phyloP scores from a whole-genome alignment of 1,140 invertebrate species.

The Oncopodura yosiiana region DNA sequence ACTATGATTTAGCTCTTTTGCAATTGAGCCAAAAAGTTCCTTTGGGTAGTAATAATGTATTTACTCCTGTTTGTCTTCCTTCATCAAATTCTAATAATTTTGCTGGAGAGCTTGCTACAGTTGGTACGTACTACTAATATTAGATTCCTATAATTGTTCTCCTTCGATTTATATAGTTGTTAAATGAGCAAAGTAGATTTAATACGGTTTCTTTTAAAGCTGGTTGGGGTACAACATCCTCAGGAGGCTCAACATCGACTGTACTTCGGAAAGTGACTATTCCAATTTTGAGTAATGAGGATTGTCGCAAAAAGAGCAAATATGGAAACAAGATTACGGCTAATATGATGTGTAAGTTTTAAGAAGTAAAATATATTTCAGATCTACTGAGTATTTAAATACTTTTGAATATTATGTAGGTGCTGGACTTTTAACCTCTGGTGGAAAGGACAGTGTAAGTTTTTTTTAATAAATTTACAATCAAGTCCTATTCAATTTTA shows the following conservation, averaged over 20 bases:
- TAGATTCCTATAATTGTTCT: constrained; percentile 1
- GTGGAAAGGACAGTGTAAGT: neutral
- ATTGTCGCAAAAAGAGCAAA: constrained; percentile 28
- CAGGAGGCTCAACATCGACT: constrained; percentile 34
- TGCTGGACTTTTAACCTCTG: too few relatives aligned
- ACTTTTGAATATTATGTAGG: too few relatives aligned
- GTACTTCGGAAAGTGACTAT: constrained; percentile 32
- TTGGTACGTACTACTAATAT: too few relatives aligned
- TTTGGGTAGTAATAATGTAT: neutral
- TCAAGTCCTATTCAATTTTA: too few relatives aligned
- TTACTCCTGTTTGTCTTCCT: constrained; percentile 19
- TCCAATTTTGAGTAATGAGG: constrained; percentile 31
- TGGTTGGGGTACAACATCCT: constrained; percentile 53
- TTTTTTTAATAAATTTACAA: too few relatives aligned
- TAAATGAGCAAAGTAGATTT: neutral
- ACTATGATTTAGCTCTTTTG: constrained; percentile 27
- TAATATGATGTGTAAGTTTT: constrained; percentile 59
- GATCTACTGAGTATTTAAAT: constrained; percentile 15
- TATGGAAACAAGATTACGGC: constrained; percentile 28
- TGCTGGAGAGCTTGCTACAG: constrained; percentile 15
- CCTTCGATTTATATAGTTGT: neutral
- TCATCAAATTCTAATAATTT: constrained; percentile 14
- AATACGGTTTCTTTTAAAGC: neutral
- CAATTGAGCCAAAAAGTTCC: constrained; percentile 1
- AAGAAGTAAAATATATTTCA: neutral